Base-by-base conservation (phyloP, 2,888 invertebrate species). In the Prenolepis imparis region DNA sequence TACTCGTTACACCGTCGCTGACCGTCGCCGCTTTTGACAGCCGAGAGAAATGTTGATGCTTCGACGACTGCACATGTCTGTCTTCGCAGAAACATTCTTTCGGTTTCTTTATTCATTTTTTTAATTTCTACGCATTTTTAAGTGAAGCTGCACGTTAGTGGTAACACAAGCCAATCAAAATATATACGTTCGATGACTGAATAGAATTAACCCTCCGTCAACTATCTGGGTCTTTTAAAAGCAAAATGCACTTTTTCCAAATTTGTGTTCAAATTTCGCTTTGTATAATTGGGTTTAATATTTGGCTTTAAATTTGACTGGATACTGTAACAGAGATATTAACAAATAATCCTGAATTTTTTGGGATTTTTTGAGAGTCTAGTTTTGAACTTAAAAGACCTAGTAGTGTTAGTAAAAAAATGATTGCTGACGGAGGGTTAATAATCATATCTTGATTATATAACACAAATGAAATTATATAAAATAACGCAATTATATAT, bases 1-100 rank as follows among this genome's bases (percentile, higher is more conserved):
- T 48, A 61, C 77, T 66, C 83, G 72, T 83, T 80, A 82, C 72
- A 57, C 68, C 24, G 28, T 28, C 28, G 64, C 63, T 36, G 72
- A 84, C 82, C 32, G 70, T 84, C 82, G 77, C 57, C 87, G 82
- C 87, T 84, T 84, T 87, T 89, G 83, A 70, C 74, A 48, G 67
- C 59, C 64, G 74, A 39, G 82, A 84, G 80, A 89, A 87, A 86
- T 74, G 75, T 82, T 81, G 82, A 83, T 73, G 73, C 55, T 36
- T 44, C 52, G 36, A 68, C 32, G 32, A 36, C 8, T 28, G n/a
- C n/a, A 32, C 24, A 75, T n/a, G 3, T 66, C 15, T 52, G 67
- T 41, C 41, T 21, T 61, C 18, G n/a, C 15, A 11, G 28, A 57
- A 28, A 12, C n/a, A 32, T 11, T 44, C 3, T 28, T 1, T 9